phyloP scores from a whole-genome alignment of 2,797 vertebrate genomes.

The Cottoperca gobio region DNA sequence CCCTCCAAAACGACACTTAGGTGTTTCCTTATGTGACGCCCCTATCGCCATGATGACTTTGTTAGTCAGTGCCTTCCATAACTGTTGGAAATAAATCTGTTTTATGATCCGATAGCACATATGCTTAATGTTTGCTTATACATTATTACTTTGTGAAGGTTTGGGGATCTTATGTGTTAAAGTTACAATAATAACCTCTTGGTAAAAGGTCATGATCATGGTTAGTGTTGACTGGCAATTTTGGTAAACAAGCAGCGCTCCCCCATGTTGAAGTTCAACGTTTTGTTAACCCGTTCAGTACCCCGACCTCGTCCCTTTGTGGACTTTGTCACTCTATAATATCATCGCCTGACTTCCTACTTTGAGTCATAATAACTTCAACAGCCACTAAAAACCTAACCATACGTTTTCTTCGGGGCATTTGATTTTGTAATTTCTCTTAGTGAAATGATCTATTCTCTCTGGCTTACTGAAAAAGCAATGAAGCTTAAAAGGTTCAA shows the following conservation, averaged over 20 bases:
- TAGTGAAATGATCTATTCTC: too few relatives aligned
- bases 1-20: neutral
- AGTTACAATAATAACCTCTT: neutral
- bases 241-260: neutral
- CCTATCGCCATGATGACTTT: neutral
- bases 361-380: neutral
- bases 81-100: neutral
- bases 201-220: neutral
- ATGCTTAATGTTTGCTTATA: neutral
- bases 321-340: neutral
- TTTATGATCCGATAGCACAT: neutral
- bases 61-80: neutral
- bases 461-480: neutral
- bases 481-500: neutral
- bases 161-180: neutral
- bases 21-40: neutral
- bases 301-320: rapidly evolving
- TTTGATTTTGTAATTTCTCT: neutral
- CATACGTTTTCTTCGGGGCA: too few relatives aligned
- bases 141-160: neutral
- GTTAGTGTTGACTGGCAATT: neutral
- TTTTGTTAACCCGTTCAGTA: neutral
- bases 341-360: neutral
- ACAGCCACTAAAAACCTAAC: too few relatives aligned
- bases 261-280: neutral